Percentiles rank a stretch among this genome's conserved stretches.
Evolutionary conservation across 1,140 invertebrate genomes (phyloP).

Genomic region (Rhopalosiphum maidis): DNA sequence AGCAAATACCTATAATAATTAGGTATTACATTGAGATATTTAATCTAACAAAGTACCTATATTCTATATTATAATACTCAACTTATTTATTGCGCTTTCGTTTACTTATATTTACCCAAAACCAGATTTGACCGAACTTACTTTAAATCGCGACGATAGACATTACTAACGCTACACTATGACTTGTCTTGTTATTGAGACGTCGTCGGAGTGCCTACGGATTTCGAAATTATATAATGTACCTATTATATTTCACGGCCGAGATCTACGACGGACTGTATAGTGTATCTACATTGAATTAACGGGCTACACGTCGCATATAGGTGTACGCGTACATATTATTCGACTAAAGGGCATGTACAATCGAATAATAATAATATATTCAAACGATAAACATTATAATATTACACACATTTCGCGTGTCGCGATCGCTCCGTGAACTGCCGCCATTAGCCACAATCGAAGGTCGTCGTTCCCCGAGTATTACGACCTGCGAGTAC

Average conservation of each 20-base stretch:
- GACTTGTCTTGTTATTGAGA: not conserved
- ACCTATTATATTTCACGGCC: not conserved
- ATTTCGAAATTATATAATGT: not conserved
- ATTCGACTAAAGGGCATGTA: not conserved
- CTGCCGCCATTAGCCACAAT: not conserved
- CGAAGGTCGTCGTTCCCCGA: not conserved
- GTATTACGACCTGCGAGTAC: not conserved
- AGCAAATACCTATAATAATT: not conserved
- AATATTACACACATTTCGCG: not conserved
- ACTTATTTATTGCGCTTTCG: not conserved
- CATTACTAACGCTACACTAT: not conserved
- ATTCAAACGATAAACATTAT: not conserved
- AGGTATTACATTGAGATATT: not conserved
- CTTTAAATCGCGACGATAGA: too few species aligned
- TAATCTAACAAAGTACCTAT: too few species aligned
- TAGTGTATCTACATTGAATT: not conserved
- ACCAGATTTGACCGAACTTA: not conserved
- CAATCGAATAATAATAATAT: slow-evolving; percentile 2
- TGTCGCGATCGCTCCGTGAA: not conserved
- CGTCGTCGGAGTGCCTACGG: not conserved
- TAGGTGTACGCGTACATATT: not conserved
- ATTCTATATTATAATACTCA: too few species aligned
- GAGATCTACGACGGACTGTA: not conserved
- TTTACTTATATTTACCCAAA: not conserved
- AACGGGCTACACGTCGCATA: not conserved